Base-by-base conservation (phyloP, 23 tunicate species). In the Clavelina lepadiformis region DNA sequence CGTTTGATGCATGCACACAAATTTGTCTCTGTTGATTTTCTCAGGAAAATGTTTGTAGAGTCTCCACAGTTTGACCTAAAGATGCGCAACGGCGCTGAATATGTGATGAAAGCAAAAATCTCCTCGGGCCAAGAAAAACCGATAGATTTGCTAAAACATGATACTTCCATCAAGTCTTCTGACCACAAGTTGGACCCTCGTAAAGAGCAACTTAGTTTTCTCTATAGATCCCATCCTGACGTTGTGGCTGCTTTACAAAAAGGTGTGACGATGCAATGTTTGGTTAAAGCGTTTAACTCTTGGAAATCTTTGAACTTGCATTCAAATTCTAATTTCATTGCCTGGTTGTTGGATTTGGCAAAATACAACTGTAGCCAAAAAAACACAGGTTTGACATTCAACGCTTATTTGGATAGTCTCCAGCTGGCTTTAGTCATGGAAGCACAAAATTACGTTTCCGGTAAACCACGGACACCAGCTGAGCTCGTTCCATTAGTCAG, bases 301-400 rank as follows among this genome's bases (percentile, higher is more conserved):
- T 72, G 78, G 78, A 59, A 72, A 28, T 29, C 44, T 3, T 59
- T 44, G 28, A 58, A 68, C 57, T 31, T 56, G 15, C 56, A 58
- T 59, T 26, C 68, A 3, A 28, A 25, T 4, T 24, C 28, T 24
- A 44, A 59, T n/a, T 45, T 72, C 30, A 46, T 59, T 13, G 57
- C 65, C 59, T 72, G 78, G 78, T 21, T 59, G 1, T 35, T 46
- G 53, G 52, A 38, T n/a, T 41, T 72, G 78, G 56, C 78, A 11
- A 27, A 46, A 2, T 58, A 1, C 46, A 59, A 20, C 33, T 72
- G 47, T 28, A 46, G 68, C 25, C n/a, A 21, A 7, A 11, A 3
- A 7, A 66, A 66, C 19, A 2, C 7, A 11, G 3, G 13, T 35
- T 35, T 28, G 21, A 11, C 8, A 4, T 66, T 45, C 47, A 8